Evolutionary conservation across 2,113 vertebrate species (phyloP).

Genomic region (Colinus virginianus): DNA sequence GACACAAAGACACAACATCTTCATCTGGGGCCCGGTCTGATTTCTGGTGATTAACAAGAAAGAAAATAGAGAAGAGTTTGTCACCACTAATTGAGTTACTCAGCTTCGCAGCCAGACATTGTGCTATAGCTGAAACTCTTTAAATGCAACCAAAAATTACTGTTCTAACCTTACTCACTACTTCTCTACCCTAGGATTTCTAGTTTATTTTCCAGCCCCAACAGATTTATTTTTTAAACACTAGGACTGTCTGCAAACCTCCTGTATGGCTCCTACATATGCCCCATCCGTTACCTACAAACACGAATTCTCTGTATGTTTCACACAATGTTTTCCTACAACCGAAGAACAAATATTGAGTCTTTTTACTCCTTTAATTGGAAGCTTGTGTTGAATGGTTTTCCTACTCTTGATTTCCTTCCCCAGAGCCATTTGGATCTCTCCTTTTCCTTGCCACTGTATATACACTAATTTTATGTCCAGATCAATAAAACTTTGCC

Average conservation of each 20-base stretch:
- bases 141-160: neutral
- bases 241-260: neutral
- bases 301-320: neutral
- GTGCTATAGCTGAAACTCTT: neutral
- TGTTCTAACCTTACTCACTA: neutral
- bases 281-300: neutral
- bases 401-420: neutral
- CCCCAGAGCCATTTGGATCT: neutral
- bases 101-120: neutral
- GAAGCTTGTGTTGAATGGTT: neutral
- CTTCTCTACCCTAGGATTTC: neutral
- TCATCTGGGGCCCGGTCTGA: neutral
- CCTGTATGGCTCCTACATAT: neutral
- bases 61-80: neutral
- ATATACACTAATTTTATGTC: neutral
- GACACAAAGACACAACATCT: neutral
- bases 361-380: neutral
- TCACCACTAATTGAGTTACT: neutral
- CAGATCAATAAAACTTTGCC: neutral
- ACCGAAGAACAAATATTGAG: neutral
- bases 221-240: neutral
- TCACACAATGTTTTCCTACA: neutral
- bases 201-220: accelerated
- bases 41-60: neutral
- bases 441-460: neutral